phyloP scores from a whole-genome alignment of 2,888 invertebrate genomes.

The Hyppa rectilinea region DNA sequence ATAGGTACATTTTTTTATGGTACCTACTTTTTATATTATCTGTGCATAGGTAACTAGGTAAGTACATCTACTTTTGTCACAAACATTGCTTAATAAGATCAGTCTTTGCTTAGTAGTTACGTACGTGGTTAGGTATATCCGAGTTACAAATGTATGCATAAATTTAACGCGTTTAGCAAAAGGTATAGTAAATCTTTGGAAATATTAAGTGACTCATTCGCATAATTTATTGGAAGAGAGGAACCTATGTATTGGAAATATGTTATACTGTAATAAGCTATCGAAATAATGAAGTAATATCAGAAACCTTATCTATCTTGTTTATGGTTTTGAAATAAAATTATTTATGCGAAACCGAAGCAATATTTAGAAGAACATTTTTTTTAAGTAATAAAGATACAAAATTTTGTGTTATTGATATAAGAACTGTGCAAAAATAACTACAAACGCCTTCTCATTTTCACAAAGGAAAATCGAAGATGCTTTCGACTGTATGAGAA shows the following conservation, averaged over 20 bases:
- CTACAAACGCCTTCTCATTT: neutral
- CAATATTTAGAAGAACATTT: neutral
- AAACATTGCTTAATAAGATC: neutral
- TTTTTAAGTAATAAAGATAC: neutral
- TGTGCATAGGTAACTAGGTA: neutral
- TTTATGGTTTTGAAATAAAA: constrained; percentile 15
- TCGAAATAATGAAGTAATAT: constrained; percentile 28
- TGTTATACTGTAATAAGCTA: constrained; percentile 46
- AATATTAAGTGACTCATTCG: constrained; percentile 22
- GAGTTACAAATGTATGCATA: neutral
- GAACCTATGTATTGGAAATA: constrained; percentile 18
- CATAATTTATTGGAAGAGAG: constrained; percentile 15
- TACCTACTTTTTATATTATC: too few species aligned
- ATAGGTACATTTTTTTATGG: too few species aligned
- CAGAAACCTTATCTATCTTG: constrained; percentile 11
- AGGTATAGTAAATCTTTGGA: constrained; percentile 19
- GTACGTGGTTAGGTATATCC: neutral
- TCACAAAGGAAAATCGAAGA: neutral
- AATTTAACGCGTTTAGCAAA: constrained; percentile 4
- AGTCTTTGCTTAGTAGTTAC: too few species aligned
- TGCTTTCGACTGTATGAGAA: neutral
- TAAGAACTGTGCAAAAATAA: neutral
- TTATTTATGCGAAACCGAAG: constrained; percentile 7
- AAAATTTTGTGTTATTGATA: neutral
- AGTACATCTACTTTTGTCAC: neutral